Evolutionary conservation across 1,140 invertebrate species (phyloP).

Genomic region (Euwallacea similis): DNA sequence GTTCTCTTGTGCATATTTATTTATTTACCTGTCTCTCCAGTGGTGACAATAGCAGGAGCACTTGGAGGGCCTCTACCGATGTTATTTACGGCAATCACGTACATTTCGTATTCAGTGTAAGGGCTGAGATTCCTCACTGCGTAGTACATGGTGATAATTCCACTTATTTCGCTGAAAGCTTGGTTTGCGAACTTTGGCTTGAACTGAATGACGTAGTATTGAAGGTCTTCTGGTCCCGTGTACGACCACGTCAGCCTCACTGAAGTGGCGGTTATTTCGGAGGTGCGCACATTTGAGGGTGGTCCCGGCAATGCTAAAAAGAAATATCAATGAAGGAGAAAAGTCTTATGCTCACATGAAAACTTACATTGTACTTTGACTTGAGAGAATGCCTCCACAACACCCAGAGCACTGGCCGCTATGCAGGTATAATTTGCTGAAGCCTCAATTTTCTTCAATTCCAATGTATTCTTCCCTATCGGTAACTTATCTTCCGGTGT

Average conservation of each 20-base stretch:
- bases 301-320: constrained; percentile 80
- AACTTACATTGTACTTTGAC: constrained; percentile 95
- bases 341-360: not conserved
- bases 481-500: constrained; percentile 85
- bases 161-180: constrained; percentile 85
- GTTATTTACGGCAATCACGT: constrained; percentile 91
- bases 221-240: constrained; percentile 78
- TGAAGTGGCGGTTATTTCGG: constrained; percentile 90
- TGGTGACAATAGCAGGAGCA: constrained; percentile 83
- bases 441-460: constrained; percentile 83
- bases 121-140: constrained; percentile 85
- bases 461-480: constrained; percentile 83
- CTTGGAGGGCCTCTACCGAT: constrained; percentile 89
- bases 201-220: constrained; percentile 94
- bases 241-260: constrained; percentile 91
- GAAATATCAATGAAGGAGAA: not conserved
- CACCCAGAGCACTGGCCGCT: constrained; percentile 89
- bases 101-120: constrained; percentile 96
- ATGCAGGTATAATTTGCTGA: constrained; percentile 97
- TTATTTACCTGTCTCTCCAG: constrained; percentile 87
- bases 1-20: no score
- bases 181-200: constrained; percentile 86
- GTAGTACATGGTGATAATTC: constrained; percentile 91
- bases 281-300: constrained; percentile 83
- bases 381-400: constrained; percentile 81